Conservation (phyloP, 2,888 invertebrate species). For the Eristalis tenax region DNA sequence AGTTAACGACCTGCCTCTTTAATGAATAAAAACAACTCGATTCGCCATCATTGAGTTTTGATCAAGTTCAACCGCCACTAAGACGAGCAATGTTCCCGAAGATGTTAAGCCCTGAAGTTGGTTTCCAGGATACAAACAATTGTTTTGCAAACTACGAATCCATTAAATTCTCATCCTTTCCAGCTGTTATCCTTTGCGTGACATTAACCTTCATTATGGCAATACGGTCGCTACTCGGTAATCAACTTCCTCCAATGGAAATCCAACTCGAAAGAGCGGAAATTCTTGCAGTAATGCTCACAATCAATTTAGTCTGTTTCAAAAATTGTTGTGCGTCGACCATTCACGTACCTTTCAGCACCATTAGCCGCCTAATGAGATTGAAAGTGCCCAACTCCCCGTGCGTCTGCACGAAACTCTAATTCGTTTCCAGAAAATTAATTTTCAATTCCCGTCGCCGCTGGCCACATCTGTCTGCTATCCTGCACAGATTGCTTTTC, state of each 20-base stretch:
- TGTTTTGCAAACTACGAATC: background rate
- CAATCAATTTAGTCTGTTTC: background rate
- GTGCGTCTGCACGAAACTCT: background rate
- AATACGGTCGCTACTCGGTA: background rate
- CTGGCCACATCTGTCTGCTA: conserved; percentile 36
- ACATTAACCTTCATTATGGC: background rate
- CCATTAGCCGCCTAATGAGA: conserved; percentile 56
- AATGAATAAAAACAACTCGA: background rate
- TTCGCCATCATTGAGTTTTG: background rate
- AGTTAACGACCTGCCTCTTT: background rate
- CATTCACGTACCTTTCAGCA: conserved; percentile 25
- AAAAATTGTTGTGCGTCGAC: background rate
- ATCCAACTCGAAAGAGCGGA: background rate
- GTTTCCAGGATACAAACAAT: background rate
- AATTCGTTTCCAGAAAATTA: conserved; percentile 21
- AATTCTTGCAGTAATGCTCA: background rate
- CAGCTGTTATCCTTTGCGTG: background rate
- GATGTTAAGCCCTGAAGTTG: background rate
- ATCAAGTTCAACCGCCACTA: background rate
- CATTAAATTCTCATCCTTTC: background rate
- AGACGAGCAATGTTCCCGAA: background rate
- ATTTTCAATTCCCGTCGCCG: conserved; percentile 4
- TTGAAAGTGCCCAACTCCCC: conserved; percentile 17
- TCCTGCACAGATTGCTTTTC: conserved; percentile 29
- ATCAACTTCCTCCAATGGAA: background rate